These are phyloP conservation scores for Myrmecophaga tridactyla DNA, from an alignment of 2,113 vertebrate species.

Conservation along the genomic window DNA sequence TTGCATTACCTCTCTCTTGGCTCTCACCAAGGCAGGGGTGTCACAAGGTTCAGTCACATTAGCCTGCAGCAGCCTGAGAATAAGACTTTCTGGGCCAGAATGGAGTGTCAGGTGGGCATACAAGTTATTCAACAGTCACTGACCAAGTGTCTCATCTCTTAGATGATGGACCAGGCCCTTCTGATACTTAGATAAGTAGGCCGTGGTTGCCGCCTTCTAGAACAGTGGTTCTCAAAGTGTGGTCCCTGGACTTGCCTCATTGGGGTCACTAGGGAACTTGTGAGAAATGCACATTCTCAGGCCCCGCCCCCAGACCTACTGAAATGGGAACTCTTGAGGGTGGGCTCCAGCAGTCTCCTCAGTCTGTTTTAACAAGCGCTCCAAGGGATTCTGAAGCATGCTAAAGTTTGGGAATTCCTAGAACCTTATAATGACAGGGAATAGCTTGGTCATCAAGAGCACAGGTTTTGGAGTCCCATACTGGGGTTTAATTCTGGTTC, in stretches of 20 bases:
- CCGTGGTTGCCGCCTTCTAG: neutral
- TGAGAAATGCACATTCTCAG: neutral
- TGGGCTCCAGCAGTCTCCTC: neutral
- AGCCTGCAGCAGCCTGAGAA: neutral
- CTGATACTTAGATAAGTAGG: neutral
- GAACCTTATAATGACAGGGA: neutral
- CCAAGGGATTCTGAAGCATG: neutral
- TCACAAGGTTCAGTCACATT: rapidly evolving
- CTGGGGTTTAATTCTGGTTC: neutral
- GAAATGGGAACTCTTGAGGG: neutral
- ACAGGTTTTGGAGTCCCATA: neutral
- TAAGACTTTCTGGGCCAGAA: neutral
- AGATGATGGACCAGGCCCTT: neutral
- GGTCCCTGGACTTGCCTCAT: too few relatives aligned
- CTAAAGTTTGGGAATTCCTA: neutral
- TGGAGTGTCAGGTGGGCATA: neutral
- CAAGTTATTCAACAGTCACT: neutral
- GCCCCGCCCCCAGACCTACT: too few relatives aligned
- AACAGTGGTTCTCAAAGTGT: neutral
- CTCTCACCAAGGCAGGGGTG: neutral
- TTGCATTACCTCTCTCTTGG: neutral
- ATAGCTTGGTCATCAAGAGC: neutral
- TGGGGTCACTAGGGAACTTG: neutral
- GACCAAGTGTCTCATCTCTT: neutral
- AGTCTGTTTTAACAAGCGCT: neutral